Base-by-base conservation (phyloP, 2,113 vertebrate genomes). In the Psittacus erithacus region DNA sequence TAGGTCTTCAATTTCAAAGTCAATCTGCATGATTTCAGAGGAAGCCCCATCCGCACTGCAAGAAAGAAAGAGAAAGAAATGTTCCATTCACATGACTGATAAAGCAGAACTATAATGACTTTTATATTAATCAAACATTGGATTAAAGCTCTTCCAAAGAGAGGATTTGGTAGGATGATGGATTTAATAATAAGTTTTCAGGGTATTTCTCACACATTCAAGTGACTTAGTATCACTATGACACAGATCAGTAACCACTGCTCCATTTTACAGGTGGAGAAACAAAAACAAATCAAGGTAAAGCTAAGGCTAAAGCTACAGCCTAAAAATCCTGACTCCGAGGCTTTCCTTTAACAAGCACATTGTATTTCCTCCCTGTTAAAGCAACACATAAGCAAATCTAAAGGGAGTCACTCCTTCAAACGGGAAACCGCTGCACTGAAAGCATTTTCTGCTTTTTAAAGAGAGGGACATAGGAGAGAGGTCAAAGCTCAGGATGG, bases 1-100 rank as follows among this genome's bases (percentile, higher is more conserved):
- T 33, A 98, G 96, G 38, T 98, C 99, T 55, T 99, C 98, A 3
- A 99, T 97, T 75, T 98, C 98, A 59, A 99, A 98, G 75, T 99
- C 99, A 81, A 99, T 98, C 97, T 99, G 99, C 97, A 99, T 98
- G 93, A 99, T 97, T 94, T 99, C 99, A 5, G 98, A 98, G 78
- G 96, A 97, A 89, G 94, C 92, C 4, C 90, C 95, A 6, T 92
- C 88, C 1, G 20, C 82, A 27, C 98, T 98, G 94, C 22, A 88
- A 82, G 55, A 75, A 25, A 74, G 24, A 83, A 18, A 92, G 43
- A 67, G 35, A 64, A 31, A 65, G 62, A 64, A 74, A 94, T 7
- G 24, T n/a, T 90, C 53, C 23, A 14, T 44, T 81, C 50, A 69
- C 11, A 2, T 17, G 53, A 12, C 29, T 49, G 83, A 79, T 62